These are phyloP conservation scores for Stenolophus ochropezus DNA, from an alignment of 2,888 invertebrate genomes.

Conservation along the genomic window DNA sequence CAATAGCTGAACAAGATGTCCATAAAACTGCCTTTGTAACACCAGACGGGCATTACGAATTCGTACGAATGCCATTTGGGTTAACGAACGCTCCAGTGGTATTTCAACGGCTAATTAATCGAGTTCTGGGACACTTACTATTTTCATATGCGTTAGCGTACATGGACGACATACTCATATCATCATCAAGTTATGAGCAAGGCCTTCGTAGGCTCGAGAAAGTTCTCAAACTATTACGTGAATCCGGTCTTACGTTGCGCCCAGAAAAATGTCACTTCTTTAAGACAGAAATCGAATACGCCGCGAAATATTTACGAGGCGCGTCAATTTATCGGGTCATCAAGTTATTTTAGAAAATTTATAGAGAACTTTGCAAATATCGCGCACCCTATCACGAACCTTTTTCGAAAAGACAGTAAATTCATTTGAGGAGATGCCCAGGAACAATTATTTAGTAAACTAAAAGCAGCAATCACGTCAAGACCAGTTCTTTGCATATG, in stretches of 20 bases:
- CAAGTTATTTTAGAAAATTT: not conserved
- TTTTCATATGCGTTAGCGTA: not conserved
- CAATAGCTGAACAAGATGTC: conserved; percentile 62
- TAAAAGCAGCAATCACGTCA: conserved; percentile 49
- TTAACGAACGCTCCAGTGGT: conserved; percentile 67
- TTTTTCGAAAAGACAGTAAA: conserved; percentile 20
- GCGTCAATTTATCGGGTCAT: not conserved
- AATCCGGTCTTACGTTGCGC: conserved; percentile 36
- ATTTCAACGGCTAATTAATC: conserved; percentile 67
- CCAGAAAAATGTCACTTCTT: conserved; percentile 59
- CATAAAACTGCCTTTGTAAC: conserved; percentile 67
- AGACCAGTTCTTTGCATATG: conserved; percentile 62
- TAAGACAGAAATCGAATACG: not conserved
- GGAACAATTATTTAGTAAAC: conserved; percentile 60
- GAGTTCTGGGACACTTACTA: not conserved
- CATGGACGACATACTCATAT: conserved; percentile 4
- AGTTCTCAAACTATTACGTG: conserved; percentile 5
- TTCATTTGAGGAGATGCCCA: conserved; percentile 60
- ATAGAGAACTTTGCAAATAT: conserved; percentile 65
- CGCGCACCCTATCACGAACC: conserved; percentile 63
- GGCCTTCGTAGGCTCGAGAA: not conserved
- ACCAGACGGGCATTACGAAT: conserved; percentile 67
- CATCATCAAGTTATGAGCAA: not conserved
- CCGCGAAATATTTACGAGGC: conserved; percentile 63
- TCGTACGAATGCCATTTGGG: conserved; percentile 67